phyloP scores from a whole-genome alignment of 2,113 vertebrate genomes.

The human (Homo sapiens) region DNA sequence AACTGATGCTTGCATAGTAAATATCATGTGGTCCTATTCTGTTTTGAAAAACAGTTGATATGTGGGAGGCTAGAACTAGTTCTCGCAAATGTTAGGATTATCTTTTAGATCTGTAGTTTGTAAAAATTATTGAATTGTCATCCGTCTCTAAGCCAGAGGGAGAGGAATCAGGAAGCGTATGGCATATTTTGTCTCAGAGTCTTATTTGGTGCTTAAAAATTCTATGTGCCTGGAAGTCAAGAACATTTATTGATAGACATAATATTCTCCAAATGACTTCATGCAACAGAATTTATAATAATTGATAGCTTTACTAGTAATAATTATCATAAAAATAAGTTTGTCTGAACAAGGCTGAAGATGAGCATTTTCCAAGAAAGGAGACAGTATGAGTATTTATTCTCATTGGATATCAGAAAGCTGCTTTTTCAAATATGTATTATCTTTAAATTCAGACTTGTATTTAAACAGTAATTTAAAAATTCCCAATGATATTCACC shows the following conservation, averaged over 20 bases:
- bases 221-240: slow-evolving; percentile 9
- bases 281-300: background rate
- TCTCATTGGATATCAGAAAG: background rate
- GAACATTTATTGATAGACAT: slow-evolving; percentile 37
- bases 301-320: slow-evolving; percentile 50
- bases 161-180: background rate
- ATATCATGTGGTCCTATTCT: background rate
- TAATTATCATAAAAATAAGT: slow-evolving; percentile 54
- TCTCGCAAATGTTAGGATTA: background rate
- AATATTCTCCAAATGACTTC: slow-evolving; percentile 37
- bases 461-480: background rate
- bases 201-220: background rate
- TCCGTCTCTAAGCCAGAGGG: background rate
- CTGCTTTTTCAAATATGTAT: background rate
- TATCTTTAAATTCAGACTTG: background rate
- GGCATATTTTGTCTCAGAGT: background rate
- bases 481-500: background rate
- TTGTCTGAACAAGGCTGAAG: background rate
- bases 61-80: background rate
- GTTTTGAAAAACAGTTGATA: background rate
- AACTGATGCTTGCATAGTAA: background rate
- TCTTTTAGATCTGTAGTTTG: background rate
- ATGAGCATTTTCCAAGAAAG: slow-evolving; percentile 33
- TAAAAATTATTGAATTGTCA: background rate
- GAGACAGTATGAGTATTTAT: background rate